These are phyloP conservation scores for Phortica variegata DNA, from an alignment of 1,140 invertebrate species.

Conservation along the genomic window DNA sequence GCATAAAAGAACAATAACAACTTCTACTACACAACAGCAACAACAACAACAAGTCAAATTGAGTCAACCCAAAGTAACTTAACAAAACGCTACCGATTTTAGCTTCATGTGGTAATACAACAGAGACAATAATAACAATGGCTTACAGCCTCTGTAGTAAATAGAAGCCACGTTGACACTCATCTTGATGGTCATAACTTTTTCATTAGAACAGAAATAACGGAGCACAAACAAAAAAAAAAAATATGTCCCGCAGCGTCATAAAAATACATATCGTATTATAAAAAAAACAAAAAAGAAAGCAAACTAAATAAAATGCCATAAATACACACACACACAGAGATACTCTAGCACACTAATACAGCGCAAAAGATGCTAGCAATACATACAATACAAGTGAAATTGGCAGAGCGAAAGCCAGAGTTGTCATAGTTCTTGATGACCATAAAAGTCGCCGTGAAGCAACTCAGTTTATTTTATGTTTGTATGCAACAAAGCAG, in stretches of 20 bases:
- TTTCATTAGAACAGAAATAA: constrained; percentile 55
- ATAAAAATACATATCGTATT: constrained; percentile 49
- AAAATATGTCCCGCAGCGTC: constrained; percentile 52
- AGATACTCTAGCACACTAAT: no score
- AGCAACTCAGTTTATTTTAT: constrained; percentile 43
- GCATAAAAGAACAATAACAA: no score
- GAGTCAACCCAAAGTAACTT: no score
- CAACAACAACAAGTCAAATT: constrained; percentile 6
- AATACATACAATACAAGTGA: no score
- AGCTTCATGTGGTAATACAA: no score
- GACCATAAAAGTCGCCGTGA: constrained; percentile 52
- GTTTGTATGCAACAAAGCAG: no score
- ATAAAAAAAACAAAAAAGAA: constrained; percentile 8
- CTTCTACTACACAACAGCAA: constrained; percentile 19
- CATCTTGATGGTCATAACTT: constrained; percentile 55
- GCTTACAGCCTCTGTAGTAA: constrained; percentile 9
- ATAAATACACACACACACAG: no score
- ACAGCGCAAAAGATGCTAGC: no score
- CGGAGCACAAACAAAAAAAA: no score
- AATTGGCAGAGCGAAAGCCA: constrained; percentile 46
- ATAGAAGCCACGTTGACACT: constrained; percentile 43
- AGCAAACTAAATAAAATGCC: no score
- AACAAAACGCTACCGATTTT: no score
- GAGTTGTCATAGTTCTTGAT: constrained; percentile 54
- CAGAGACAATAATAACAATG: constrained; percentile 23